phyloP scores from a whole-genome alignment of 2,113 vertebrate genomes.

The Sminthopsis crassicaudata region DNA sequence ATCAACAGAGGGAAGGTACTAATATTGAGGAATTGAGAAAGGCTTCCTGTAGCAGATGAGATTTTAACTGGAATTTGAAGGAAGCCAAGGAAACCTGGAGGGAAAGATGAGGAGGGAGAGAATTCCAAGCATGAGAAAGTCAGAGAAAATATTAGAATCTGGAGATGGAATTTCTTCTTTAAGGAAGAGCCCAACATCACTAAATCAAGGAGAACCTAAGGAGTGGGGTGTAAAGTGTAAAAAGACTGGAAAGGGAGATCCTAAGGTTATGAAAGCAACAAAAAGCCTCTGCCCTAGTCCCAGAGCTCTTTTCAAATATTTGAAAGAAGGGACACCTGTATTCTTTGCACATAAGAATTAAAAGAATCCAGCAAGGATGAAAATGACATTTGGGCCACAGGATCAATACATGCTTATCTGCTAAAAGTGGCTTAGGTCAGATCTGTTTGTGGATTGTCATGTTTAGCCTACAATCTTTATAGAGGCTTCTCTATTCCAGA shows the following conservation, averaged over 20 bases:
- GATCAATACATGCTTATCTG: slow-evolving; percentile 81
- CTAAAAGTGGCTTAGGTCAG: slow-evolving; percentile 74
- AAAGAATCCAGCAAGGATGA: slow-evolving; percentile 67
- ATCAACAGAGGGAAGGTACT: background rate
- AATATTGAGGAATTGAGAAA: background rate
- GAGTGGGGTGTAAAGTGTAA: background rate
- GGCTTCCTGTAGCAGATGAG: background rate
- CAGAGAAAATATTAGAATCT: background rate
- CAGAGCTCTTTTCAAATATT: slow-evolving; percentile 42
- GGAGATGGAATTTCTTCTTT: background rate
- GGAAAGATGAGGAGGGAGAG: background rate
- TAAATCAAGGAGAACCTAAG: background rate
- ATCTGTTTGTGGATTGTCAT: slow-evolving; percentile 71
- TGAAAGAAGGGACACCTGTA: slow-evolving; percentile 70
- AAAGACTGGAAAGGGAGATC: background rate
- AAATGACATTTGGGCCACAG: slow-evolving; percentile 56
- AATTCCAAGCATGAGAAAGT: background rate
- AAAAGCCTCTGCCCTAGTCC: background rate
- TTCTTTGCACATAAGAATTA: slow-evolving; percentile 68
- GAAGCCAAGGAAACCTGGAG: background rate
- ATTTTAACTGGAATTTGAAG: background rate
- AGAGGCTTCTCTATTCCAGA: slow-evolving; percentile 58
- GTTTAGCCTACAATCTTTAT: slow-evolving; percentile 56
- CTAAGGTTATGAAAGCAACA: background rate
- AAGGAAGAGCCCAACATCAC: background rate